Percentiles rank a stretch among this genome's conserved stretches.
These are phyloP conservation scores for Tor tambroides DNA, from an alignment of 2,113 vertebrate species.

Conservation along the genomic window DNA sequence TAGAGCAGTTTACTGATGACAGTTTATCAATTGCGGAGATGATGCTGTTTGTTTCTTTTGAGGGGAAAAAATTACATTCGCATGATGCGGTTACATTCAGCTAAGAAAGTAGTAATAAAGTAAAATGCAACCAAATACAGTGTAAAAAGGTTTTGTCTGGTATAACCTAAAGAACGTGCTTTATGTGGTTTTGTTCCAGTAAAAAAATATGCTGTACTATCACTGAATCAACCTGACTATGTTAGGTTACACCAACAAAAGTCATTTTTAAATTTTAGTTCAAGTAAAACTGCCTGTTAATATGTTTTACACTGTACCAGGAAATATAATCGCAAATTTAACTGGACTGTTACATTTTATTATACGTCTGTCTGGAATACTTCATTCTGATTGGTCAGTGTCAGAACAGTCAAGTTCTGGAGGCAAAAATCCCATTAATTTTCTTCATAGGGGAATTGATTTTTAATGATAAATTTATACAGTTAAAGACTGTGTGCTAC, in stretches of 20 bases:
- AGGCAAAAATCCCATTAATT: background rate
- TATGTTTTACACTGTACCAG: background rate
- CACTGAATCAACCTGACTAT: background rate
- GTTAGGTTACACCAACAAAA: background rate
- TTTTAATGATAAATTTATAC: background rate
- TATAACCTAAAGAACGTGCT: background rate
- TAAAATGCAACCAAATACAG: background rate
- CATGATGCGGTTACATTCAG: background rate
- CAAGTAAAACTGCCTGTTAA: background rate
- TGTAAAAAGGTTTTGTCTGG: background rate
- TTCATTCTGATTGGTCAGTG: background rate
- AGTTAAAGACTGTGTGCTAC: background rate
- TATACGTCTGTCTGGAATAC: background rate
- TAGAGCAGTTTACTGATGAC: conserved; percentile 32
- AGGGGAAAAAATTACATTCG: background rate
- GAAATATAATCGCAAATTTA: background rate
- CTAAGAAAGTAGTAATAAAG: background rate
- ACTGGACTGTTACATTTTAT: background rate
- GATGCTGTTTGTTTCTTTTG: background rate
- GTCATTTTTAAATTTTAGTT: background rate
- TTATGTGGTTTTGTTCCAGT: background rate
- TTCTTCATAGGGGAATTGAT: background rate
- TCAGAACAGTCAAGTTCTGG: background rate
- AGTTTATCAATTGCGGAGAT: background rate
- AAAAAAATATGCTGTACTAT: background rate